Base-by-base conservation (phyloP, 2,888 invertebrate genomes). In the Erannis defoliaria region DNA sequence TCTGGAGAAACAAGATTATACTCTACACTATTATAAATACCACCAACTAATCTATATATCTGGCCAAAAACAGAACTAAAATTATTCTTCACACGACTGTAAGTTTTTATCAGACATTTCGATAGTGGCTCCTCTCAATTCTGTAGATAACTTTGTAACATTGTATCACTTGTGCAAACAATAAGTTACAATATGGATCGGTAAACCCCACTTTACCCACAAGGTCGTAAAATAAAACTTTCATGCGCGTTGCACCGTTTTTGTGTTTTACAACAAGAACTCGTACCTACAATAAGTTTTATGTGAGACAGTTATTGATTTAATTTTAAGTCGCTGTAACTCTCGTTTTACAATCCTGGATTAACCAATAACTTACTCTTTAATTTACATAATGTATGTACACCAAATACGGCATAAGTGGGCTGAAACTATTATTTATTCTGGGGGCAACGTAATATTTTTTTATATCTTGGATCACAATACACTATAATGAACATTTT, bases 161-260 rank as follows among this genome's bases (percentile, higher is more conserved):
- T 16, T 6, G n/a, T 40, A 40, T 51, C 51, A 67, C 67, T 33
- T 72, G 70, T 67, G 9, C 50, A 46, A 38, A 56, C 16, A 56
- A n/a, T 23, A 49, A 33, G 21, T 8, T 48, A 53, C 53, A 60
- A 54, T 51, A 51, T 29, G 26, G 55, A 45, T 54, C 42, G 76
- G 76, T 66, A 78, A 75, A 79, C 77, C 71, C 43, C 19, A 45
- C 19, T 45, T 45, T 45, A 16, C 26, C 76, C 70, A 71, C 82
- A 81, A 85, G 84, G 84, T 62, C 75, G 75, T 64, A 70, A 68
- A 66, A 35, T 26, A 29, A 33, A 14, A 67, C 60, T 69, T 72
- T 68, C 70, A 53, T 75, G 74, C 74, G 71, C 69, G 45, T 59
- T 76, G 59, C 65, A 54, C 38, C 21, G 37, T 55, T 58, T 62